phyloP scores from a whole-genome alignment of 2,888 invertebrate species.

The Trichacis sp. region DNA sequence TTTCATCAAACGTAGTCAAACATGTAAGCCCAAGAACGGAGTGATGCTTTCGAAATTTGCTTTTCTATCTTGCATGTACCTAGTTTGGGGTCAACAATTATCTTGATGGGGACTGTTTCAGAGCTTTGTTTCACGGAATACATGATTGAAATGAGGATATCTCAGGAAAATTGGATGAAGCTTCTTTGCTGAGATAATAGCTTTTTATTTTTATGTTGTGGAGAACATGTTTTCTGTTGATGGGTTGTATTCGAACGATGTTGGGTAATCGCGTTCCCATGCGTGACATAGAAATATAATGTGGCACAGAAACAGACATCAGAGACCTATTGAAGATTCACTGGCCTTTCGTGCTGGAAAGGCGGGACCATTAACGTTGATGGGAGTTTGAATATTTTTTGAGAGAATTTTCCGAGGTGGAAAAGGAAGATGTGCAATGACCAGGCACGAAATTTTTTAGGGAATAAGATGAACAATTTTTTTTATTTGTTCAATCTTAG shows the following conservation, averaged over 20 bases:
- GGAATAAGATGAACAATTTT: no score
- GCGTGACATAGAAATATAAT: constrained; percentile 44
- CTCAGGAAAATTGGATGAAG: no score
- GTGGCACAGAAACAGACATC: constrained; percentile 34
- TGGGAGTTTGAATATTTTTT: constrained; percentile 47
- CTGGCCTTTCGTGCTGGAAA: constrained; percentile 45
- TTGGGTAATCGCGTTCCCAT: constrained; percentile 19
- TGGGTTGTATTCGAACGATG: no score
- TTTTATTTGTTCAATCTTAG: no score
- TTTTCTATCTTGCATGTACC: constrained; percentile 12
- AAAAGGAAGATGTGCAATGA: no score
- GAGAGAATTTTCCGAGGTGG: no score
- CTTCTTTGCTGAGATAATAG: no score
- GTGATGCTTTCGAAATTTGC: constrained; percentile 34
- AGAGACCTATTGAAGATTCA: constrained; percentile 34
- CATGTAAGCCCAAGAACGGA: constrained; percentile 36
- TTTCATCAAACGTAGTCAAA: constrained; percentile 35
- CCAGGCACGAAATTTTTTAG: no score
- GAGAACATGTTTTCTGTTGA: no score
- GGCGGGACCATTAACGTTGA: constrained; percentile 51
- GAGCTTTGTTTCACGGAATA: no score
- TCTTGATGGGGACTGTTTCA: constrained; percentile 14
- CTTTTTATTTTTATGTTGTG: no score
- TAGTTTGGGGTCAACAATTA: constrained; percentile 17
- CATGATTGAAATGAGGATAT: no score